Percentiles rank a stretch among this genome's conserved stretches.
Evolutionary conservation across 2,113 vertebrate species (phyloP).

Genomic region (Poecile atricapillus): DNA sequence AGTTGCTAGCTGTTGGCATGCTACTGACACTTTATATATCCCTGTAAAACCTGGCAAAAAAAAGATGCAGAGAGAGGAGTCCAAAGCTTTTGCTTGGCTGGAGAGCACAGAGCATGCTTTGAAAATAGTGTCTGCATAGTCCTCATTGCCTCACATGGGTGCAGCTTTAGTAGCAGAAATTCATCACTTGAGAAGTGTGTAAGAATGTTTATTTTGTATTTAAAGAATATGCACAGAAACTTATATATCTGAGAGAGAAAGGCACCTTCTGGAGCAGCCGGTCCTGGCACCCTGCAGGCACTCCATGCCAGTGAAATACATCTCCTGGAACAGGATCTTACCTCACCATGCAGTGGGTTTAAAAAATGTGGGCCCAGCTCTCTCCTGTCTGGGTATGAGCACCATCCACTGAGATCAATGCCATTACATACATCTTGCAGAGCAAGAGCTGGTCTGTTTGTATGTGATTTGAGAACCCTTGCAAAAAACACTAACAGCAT

Average conservation of each 20-base stretch:
- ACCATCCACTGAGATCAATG: background rate
- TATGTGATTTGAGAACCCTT: background rate
- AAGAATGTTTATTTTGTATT: background rate
- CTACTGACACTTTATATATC: background rate
- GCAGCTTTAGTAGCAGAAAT: background rate
- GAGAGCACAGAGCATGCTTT: background rate
- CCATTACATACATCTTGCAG: background rate
- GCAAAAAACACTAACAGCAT: background rate
- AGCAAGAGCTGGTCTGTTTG: background rate
- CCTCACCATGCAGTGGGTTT: background rate
- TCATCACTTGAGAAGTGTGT: background rate
- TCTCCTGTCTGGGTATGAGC: background rate
- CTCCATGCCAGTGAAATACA: fast-evolving
- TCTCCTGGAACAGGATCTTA: background rate
- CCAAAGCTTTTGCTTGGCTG: background rate
- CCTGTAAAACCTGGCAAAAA: background rate
- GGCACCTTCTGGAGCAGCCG: background rate
- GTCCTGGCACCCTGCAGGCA: background rate
- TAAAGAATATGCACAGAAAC: background rate
- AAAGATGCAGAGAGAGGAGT: background rate
- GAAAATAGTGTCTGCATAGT: background rate
- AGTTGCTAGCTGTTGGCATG: background rate
- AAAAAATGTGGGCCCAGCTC: background rate
- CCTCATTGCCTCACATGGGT: background rate
- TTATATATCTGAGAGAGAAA: background rate